Percentiles rank a stretch among this genome's conserved stretches.
These are phyloP conservation scores for Microcebus murinus DNA, from an alignment of 2,113 vertebrate species.

Conservation along the genomic window DNA sequence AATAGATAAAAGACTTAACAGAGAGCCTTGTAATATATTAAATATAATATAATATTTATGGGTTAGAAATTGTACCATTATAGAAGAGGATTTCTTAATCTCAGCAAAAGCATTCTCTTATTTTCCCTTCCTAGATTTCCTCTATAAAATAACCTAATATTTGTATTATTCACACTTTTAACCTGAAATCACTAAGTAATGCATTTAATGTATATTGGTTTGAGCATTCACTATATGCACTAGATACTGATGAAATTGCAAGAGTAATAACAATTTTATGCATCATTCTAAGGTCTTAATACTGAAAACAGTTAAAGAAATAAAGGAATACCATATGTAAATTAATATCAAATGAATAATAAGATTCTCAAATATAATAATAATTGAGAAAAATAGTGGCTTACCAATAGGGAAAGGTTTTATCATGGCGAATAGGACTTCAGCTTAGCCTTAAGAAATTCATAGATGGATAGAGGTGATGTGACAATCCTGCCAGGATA, in stretches of 20 bases:
- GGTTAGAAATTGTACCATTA: constrained; percentile 12
- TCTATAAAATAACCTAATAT: neutral
- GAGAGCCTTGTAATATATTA: neutral
- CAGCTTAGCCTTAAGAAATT: neutral
- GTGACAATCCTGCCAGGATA: neutral
- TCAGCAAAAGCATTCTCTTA: neutral
- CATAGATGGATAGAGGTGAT: neutral
- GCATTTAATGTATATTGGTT: neutral
- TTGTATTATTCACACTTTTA: constrained; percentile 6
- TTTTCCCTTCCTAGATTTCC: neutral
- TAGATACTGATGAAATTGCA: neutral
- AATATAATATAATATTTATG: constrained; percentile 7
- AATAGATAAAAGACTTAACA: neutral
- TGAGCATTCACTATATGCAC: neutral
- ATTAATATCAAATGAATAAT: neutral
- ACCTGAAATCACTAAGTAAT: neutral
- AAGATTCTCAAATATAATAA: neutral
- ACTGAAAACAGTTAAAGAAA: neutral
- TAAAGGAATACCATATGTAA: neutral
- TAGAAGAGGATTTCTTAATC: neutral
- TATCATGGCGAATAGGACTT: neutral
- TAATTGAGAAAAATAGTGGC: neutral
- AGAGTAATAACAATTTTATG: neutral
- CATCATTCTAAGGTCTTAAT: neutral
- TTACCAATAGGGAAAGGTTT: neutral